Base-by-base conservation (phyloP, 1,140 invertebrate genomes). In the Radopholus similis region DNA sequence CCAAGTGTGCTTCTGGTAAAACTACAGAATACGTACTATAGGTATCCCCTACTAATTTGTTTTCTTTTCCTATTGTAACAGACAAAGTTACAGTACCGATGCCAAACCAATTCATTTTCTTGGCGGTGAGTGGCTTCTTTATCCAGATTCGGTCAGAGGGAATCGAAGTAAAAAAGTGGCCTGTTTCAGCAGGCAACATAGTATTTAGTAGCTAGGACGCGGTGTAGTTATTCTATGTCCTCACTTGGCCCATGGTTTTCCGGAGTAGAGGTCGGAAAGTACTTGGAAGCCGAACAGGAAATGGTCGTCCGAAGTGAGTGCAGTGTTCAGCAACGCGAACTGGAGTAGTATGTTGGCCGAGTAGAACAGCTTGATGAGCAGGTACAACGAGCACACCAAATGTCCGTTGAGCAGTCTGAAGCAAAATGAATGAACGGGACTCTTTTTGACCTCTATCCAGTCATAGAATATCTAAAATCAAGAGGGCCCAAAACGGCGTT, bases 301-400 rank as follows among this genome's bases (percentile, higher is more conserved):
- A 42, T 80, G 76, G 80, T 92, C 92, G 49, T 92, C 91, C 83
- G 94, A 92, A 87, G 78, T 86, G 82, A 96, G 93, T 86, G 95
- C 95, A 64, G 89, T 88, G 85, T 96, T 92, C 90, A 96, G 93
- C 83, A 95, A 87, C 86, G 94, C 93, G 90, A 95, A 94, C 88
- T 96, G 93, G 84, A 92, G 91, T 83, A 95, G 87, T 80, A 95
- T 91, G 86, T 96, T 95, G 83, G 89, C 84, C 75, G 95, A 73
- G 60, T 81, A 81, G 32, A 66, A 75, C 13, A 83, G 32, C 67
- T 81, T 81, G 30, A 85, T 83, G 38, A 84, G 78, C 37, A 86
- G 77, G 71, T 86, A 86, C n/a, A 86, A 76, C 2, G 82, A 79
- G 0, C 83, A 83, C 5, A 86, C 76, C 66, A 84, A 85, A 51